These are phyloP conservation scores for Morbakka virulenta DNA, from an alignment of 30 jellyfish, hydroid and myxozoan species.

Conservation along the genomic window DNA sequence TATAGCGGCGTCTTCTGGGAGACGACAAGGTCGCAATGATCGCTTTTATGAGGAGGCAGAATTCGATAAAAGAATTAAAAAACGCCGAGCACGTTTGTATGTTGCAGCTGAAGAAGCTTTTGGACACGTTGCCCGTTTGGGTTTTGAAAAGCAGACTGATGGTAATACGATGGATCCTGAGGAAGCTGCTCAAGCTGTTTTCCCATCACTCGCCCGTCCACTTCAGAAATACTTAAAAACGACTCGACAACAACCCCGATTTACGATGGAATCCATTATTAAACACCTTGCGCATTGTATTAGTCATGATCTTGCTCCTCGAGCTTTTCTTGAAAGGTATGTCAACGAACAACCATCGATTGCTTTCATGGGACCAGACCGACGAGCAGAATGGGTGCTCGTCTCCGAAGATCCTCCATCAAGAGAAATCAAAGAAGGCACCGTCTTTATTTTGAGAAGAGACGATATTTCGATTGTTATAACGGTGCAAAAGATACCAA, in stretches of 20 bases:
- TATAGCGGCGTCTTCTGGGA: constrained; percentile 91
- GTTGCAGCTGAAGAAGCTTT: constrained; percentile 98
- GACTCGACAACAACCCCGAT: constrained; percentile 95
- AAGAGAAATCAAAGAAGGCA: constrained; percentile 75
- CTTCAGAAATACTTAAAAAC: constrained; percentile 92
- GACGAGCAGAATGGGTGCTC: constrained; percentile 82
- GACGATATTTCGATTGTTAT: constrained; percentile 74
- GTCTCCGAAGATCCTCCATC: constrained; percentile 76
- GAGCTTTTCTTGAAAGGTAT: constrained; percentile 91
- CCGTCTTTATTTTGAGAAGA: constrained; percentile 63
- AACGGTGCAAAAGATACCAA: constrained; percentile 84
- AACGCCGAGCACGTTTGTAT: constrained; percentile 85
- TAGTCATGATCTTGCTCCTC: constrained; percentile 84
- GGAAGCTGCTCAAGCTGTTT: constrained; percentile 99
- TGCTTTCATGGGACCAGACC: constrained; percentile 66
- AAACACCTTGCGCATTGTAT: constrained; percentile 96
- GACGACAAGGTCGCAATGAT: constrained; percentile 97
- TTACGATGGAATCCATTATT: constrained; percentile 84
- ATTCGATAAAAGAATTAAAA: constrained; percentile 84
- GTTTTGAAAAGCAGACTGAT: constrained; percentile 68
- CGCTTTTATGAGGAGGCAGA: constrained; percentile 96
- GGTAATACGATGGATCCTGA: constrained; percentile 92
- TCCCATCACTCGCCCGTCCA: constrained; percentile 96
- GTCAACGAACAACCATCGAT: constrained; percentile 78
- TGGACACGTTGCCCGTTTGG: constrained; percentile 89